These are phyloP conservation scores for Bellardia pandia DNA, from an alignment of 2,888 invertebrate species.

Conservation along the genomic window DNA sequence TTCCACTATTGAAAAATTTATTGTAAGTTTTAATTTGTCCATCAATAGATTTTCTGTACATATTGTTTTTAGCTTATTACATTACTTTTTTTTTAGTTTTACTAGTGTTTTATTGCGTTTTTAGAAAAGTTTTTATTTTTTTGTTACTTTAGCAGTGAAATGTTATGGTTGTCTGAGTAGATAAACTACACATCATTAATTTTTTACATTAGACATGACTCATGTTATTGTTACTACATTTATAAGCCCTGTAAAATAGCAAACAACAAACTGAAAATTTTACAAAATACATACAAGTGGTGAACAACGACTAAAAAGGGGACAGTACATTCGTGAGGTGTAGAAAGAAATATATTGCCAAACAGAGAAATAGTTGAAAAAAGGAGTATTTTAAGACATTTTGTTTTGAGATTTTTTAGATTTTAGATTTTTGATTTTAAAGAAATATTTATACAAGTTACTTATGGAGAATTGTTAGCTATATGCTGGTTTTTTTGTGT, in stretches of 20 bases:
- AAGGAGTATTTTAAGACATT: too few species aligned
- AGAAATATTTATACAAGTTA: too few species aligned
- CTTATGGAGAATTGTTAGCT: too few species aligned
- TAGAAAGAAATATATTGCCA: too few species aligned
- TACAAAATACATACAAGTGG: background rate
- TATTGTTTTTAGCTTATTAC: constrained; percentile 23
- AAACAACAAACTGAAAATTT: constrained; percentile 17
- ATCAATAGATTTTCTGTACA: constrained; percentile 19
- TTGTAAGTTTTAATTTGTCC: constrained; percentile 20
- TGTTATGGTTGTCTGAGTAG: constrained; percentile 64
- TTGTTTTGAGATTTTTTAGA: too few species aligned
- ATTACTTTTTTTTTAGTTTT: constrained; percentile 13
- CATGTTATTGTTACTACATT: constrained; percentile 51
- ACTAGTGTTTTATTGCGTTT: background rate
- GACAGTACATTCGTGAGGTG: background rate
- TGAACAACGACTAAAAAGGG: background rate
- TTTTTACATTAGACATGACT: constrained; percentile 68
- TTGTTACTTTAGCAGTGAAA: constrained; percentile 20
- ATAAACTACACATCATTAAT: constrained; percentile 70
- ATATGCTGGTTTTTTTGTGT: background rate
- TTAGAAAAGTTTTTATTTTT: background rate
- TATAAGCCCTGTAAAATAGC: constrained; percentile 43
- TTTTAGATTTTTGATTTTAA: too few species aligned
- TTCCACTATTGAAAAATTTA: constrained; percentile 21
- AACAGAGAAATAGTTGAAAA: too few species aligned